Percentiles rank a stretch among this genome's conserved stretches.
Evolutionary conservation across 2,888 invertebrate genomes (phyloP).

Genomic region (Apodemia hepburni): DNA sequence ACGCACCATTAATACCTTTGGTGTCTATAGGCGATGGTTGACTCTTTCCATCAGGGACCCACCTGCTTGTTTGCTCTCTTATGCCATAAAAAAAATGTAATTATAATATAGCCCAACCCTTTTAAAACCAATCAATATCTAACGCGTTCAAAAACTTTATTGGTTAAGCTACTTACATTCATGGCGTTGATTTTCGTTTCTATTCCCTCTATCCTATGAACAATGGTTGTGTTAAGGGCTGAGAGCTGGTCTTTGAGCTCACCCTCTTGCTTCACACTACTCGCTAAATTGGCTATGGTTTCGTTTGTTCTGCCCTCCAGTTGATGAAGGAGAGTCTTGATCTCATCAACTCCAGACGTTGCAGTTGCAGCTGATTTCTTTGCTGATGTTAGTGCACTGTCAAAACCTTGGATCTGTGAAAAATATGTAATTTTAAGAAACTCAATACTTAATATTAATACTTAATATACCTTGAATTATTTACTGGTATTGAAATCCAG

Average conservation of each 20-base stretch:
- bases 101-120: too few relatives aligned
- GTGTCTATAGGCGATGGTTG: too few relatives aligned
- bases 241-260: conserved; percentile 48
- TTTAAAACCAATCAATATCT: too few relatives aligned
- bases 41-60: too few relatives aligned
- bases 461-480: too few relatives aligned
- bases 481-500: too few relatives aligned
- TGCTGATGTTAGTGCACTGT: conserved; percentile 56
- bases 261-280: conserved; percentile 45
- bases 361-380: conserved; percentile 64
- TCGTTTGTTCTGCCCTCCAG: conserved; percentile 60
- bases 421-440: background rate
- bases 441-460: too few relatives aligned
- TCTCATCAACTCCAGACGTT: conserved; percentile 60
- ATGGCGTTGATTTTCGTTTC: conserved; percentile 55
- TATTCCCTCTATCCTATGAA: conserved; percentile 49
- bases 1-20: too few relatives aligned
- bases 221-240: conserved; percentile 53
- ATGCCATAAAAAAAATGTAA: too few relatives aligned
- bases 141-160: too few relatives aligned
- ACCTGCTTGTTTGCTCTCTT: too few relatives aligned
- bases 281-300: conserved; percentile 57
- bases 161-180: conserved; percentile 45
- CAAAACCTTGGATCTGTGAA: conserved; percentile 73
- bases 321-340: conserved; percentile 51